These are phyloP conservation scores for Zygogramma bicolorata DNA, from an alignment of 2,888 invertebrate genomes.

Conservation along the genomic window DNA sequence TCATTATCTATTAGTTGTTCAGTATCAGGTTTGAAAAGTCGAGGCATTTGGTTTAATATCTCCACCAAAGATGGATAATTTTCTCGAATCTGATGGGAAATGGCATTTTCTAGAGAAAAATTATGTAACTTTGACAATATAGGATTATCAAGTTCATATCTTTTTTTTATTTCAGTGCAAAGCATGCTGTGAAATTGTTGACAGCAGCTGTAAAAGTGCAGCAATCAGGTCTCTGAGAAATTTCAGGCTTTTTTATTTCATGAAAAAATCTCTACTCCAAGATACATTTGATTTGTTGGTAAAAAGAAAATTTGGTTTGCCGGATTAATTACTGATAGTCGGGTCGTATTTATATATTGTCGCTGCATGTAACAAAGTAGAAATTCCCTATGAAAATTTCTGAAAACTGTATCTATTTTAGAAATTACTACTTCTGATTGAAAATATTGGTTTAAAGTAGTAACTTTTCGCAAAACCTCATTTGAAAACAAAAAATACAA, in stretches of 20 bases:
- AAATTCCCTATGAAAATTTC: background rate
- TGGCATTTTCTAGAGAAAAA: background rate
- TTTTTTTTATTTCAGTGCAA: background rate
- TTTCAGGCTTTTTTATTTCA: background rate
- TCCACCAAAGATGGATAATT: background rate
- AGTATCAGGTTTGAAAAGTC: background rate
- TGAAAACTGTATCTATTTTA: background rate
- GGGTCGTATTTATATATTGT: background rate
- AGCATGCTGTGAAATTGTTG: background rate
- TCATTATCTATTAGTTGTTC: background rate
- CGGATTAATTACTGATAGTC: background rate
- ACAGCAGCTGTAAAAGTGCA: background rate
- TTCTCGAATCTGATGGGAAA: background rate
- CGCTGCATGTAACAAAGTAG: background rate
- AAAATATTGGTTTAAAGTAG: background rate
- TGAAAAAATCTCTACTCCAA: background rate
- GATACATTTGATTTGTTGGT: background rate
- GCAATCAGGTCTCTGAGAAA: background rate
- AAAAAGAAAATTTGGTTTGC: background rate
- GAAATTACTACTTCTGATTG: background rate
- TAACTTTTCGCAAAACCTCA: background rate
- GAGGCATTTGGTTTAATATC: background rate
- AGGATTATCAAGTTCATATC: background rate
- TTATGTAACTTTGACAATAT: background rate
- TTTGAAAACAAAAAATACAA: background rate